These are phyloP conservation scores for Mesaphorura yosii DNA, from an alignment of 1,140 invertebrate genomes.

Conservation along the genomic window DNA sequence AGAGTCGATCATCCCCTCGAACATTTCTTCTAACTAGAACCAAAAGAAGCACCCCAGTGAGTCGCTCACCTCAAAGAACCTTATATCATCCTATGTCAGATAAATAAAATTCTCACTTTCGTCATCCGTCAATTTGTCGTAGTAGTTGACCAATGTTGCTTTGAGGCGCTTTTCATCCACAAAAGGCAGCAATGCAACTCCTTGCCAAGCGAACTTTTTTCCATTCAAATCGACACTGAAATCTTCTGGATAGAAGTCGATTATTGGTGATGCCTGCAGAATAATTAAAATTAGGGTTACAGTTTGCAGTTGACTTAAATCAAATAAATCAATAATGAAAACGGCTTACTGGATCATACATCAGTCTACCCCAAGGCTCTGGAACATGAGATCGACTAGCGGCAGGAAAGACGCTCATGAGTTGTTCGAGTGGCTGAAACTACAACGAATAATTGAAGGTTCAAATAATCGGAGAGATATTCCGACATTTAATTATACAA, in stretches of 20 bases:
- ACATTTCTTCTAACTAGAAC: slow-evolving; percentile 44
- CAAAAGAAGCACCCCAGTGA: slow-evolving; percentile 6
- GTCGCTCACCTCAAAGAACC: too few species aligned
- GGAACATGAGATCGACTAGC: slow-evolving; percentile 90
- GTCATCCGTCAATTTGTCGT: slow-evolving; percentile 55
- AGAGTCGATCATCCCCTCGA: slow-evolving; percentile 65
- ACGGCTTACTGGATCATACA: slow-evolving; percentile 70
- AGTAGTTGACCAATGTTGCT: slow-evolving; percentile 69
- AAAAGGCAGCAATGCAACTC: slow-evolving; percentile 93
- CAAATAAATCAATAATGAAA: not conserved
- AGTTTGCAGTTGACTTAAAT: not conserved
- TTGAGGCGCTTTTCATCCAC: slow-evolving; percentile 89
- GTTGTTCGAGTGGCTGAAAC: slow-evolving; percentile 93
- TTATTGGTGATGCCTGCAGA: slow-evolving; percentile 75
- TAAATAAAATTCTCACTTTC: slow-evolving; percentile 1
- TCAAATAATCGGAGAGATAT: not conserved
- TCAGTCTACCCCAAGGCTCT: slow-evolving; percentile 80
- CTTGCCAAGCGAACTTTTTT: slow-evolving; percentile 99
- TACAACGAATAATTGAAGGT: slow-evolving; percentile 42
- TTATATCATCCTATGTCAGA: not conserved
- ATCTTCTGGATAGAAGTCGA: slow-evolving; percentile 97
- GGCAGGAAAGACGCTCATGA: slow-evolving; percentile 99
- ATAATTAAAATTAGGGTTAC: not conserved
- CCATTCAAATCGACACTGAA: slow-evolving; percentile 99
- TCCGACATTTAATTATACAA: not conserved